These are phyloP conservation scores for Raphicerus campestris DNA, from an alignment of 2,113 vertebrate genomes.

Conservation along the genomic window DNA sequence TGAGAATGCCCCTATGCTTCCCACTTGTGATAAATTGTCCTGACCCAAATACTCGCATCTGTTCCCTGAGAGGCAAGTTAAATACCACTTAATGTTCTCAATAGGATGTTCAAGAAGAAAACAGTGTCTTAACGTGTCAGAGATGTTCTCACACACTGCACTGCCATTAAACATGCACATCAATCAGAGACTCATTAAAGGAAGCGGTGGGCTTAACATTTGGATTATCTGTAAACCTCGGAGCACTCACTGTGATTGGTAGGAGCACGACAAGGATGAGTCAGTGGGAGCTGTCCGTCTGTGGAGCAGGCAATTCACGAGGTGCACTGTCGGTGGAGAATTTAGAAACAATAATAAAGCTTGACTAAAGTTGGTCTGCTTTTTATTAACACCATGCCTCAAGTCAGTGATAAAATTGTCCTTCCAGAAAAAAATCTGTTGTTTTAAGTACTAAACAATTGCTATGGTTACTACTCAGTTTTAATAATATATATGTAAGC, in stretches of 20 bases:
- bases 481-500: conserved; percentile 8
- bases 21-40: not conserved
- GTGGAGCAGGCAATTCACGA: not conserved
- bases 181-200: not conserved
- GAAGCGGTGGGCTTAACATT: not conserved
- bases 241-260: not conserved
- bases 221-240: not conserved
- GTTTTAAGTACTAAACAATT: conserved; percentile 23
- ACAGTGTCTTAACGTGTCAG: not conserved
- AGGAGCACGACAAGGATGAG: not conserved
- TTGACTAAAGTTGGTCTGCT: not conserved
- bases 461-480: not conserved
- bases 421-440: not conserved
- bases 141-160: not conserved
- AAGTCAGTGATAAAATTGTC: conserved; percentile 26
- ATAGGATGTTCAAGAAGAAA: not conserved
- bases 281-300: too few species aligned
- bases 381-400: conserved; percentile 39
- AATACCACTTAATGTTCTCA: not conserved
- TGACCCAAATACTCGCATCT: not conserved
- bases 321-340: not conserved
- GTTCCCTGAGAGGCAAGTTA: not conserved
- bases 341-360: conserved; percentile 28
- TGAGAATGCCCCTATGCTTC: not conserved
- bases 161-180: not conserved